Base-by-base conservation (phyloP, 1,140 invertebrate genomes). In the Trichogramma pretiosum region DNA sequence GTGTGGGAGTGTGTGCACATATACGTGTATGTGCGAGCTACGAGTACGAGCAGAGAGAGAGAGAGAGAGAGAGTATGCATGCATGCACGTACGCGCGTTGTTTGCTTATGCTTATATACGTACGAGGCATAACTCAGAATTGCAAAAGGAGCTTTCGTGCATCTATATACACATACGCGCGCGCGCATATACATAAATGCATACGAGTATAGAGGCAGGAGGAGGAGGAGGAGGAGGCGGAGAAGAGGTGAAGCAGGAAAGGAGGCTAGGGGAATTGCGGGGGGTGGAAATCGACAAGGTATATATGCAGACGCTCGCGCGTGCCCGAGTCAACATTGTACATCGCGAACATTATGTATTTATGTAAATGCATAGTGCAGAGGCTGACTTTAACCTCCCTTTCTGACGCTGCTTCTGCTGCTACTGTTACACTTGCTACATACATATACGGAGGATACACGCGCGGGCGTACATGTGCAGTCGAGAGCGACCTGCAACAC, bases 321-420 rank as follows among this genome's bases (percentile, higher is more conserved):
- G n/a, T n/a, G n/a, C n/a, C n/a, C n/a, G 67, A 60, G 63, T 67
- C 65, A 72, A 70, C 68, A 68, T 72, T 72, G 68, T 72, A 72
- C 68, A 63, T n/a, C 67, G 62, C 56, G 63, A 59, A 61, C 68
- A 68, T 70, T 70, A 72, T 72, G 69, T 72, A 72, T 72, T 72
- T 72, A 72, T 72, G 68, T 70, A 72, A 72, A 72, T 72, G 69
- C 66, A 70, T 67, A 57, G 59, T 56, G 52, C 50, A 52, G 48
- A 53, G 48, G 48, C 51, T 43, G 40, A 48, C 48, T 32, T 49
- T 47, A 45, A 43, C 50, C 52, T 52, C 50, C 50, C 48, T 39
- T n/a, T n/a, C n/a, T n/a, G n/a, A n/a, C n/a, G n/a, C n/a, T n/a
- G n/a, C n/a, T n/a, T n/a, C n/a, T n/a, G n/a, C n/a, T n/a, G n/a